Base-by-base conservation (phyloP, 2,888 invertebrate genomes). In the Eupithecia pulchellata region DNA sequence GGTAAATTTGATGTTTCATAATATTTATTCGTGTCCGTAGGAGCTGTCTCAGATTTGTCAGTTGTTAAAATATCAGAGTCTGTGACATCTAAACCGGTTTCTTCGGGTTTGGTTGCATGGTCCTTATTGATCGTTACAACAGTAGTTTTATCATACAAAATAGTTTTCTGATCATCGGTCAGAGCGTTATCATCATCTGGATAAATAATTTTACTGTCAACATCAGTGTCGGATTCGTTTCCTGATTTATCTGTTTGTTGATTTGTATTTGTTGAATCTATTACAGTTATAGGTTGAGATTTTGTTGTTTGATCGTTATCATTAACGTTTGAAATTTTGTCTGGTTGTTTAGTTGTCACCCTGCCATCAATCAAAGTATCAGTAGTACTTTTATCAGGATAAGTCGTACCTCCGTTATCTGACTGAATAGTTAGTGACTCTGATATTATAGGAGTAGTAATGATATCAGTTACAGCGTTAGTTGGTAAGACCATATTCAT, bases 391-490 rank as follows among this genome's bases (percentile, higher is more conserved):
- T 17, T 17, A 29, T 57, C 57, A 57, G 57, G 17, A 29, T 57
- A 17, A 57, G 17, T 57, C 9, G 17, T 29, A 1, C 17, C 17
- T 17, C 29, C 11, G 14, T 57, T 27, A 29, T 57, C 29, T 29
- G 57, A 57, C 17, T 57, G 17, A 57, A 55, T 14, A 27, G 55
- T 57, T 57, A 60, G n/a, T 32, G 60, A 32, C 6, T 60, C 60
- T 32, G 60, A n/a, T 60, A 9, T 60, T 32, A 32, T 32, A n/a
- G 32, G 17, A 9, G 32, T 32, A 30, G 60, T 9, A 32, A n/a
- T 30, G 32, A n/a, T 32, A 30, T 60, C 32, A 32, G 32, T 60
- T 8, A 32, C 60, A 29, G 32, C n/a, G 32, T 60, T 52, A 52
- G 52, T 52, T 25, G 52, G 4, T 25, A 52, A 52, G 52, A 52